phyloP scores from a whole-genome alignment of 23 tunicate genomes.

The Ascidia mentula region DNA sequence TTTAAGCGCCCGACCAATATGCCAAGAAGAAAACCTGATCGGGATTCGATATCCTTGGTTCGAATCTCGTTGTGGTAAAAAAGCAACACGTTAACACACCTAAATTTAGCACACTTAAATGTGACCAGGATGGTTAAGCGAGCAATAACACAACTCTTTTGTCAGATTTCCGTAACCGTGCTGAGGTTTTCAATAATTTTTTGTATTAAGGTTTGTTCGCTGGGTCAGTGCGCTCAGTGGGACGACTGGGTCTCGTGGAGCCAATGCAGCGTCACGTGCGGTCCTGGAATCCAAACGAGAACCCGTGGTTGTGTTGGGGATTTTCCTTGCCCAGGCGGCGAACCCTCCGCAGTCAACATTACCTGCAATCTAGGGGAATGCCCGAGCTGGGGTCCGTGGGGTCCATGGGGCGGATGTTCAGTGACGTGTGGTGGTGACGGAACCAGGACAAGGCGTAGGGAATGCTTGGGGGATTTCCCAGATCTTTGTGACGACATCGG shows the following conservation, averaged over 20 bases:
- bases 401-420: conserved; percentile 53
- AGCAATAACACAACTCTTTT: too few relatives aligned
- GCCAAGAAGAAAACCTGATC: too few relatives aligned
- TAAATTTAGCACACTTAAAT: too few relatives aligned
- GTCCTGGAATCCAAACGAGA: conserved; percentile 24
- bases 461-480: conserved; percentile 46
- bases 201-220: conserved; percentile 30
- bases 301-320: conserved; percentile 37
- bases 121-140: too few relatives aligned
- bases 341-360: conserved; percentile 1
- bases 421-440: conserved; percentile 51
- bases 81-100: too few relatives aligned
- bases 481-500: conserved; percentile 25
- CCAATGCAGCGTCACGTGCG: conserved; percentile 49
- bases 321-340: conserved; percentile 52
- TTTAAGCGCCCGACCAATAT: too few relatives aligned
- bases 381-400: conserved; percentile 48
- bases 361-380: conserved; percentile 60
- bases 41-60: too few relatives aligned
- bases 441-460: conserved; percentile 16
- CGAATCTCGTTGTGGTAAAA: too few relatives aligned
- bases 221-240: conserved; percentile 32
- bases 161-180: too few relatives aligned
- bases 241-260: conserved; percentile 50
- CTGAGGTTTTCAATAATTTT: too few relatives aligned